Conservation (phyloP, 2,113 vertebrate species). For the Acanthisitta chloris region DNA sequence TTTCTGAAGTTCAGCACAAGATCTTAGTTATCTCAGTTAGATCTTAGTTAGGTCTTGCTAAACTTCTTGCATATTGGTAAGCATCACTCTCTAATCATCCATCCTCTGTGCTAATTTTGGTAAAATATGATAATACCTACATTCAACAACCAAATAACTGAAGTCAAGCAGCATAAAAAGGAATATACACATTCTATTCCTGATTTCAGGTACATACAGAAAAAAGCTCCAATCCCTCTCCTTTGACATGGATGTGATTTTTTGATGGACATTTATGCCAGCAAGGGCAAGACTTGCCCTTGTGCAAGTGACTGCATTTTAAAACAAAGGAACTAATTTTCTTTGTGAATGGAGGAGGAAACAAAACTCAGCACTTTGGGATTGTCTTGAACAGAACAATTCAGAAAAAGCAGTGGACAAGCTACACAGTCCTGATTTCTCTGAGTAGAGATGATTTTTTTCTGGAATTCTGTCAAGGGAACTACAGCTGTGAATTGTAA, state of each 20-base stretch:
- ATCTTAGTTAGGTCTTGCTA: too few species aligned
- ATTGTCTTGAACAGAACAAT: not conserved
- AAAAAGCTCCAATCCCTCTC: not conserved
- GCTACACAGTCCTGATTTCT: not conserved
- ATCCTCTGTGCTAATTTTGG: not conserved
- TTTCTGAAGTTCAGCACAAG: not conserved
- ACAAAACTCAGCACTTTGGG: not conserved
- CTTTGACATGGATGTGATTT: not conserved
- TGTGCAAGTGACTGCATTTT: not conserved
- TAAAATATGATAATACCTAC: not conserved
- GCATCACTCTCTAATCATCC: not conserved
- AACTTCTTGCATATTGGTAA: not conserved
- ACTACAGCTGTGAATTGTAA: not conserved
- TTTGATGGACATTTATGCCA: not conserved
- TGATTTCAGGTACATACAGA: not conserved
- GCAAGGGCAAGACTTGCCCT: not conserved
- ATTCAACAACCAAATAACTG: not conserved
- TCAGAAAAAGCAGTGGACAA: not conserved
- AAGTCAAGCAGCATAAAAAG: not conserved
- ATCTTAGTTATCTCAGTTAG: too few species aligned
- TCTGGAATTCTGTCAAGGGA: not conserved
- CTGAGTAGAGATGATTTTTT: not conserved
- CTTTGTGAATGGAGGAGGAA: not conserved
- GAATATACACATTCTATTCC: not conserved
- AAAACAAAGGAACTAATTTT: not conserved